Evolutionary conservation across 1,140 invertebrate species (phyloP).

Genomic region (Heliconius eleuchia): DNA sequence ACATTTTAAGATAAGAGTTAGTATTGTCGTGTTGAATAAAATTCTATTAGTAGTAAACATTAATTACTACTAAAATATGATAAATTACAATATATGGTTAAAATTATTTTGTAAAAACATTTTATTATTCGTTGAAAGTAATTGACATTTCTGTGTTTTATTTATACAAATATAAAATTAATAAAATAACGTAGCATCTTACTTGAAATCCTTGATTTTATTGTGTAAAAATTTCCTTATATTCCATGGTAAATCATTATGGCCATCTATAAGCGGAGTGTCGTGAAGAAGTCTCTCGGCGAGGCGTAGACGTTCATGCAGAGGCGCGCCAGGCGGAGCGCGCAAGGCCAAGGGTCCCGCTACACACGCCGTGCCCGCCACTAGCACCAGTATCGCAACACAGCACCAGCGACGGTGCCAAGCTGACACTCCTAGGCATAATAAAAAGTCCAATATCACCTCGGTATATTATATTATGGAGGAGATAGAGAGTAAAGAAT

Average conservation of each 20-base stretch:
- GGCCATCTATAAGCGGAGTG: constrained; percentile 87
- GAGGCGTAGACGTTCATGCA: constrained; percentile 84
- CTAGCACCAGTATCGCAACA: constrained; percentile 84
- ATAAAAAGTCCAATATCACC: not conserved
- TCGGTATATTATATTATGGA: not conserved
- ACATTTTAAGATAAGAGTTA: constrained; percentile 7
- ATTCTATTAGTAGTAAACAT: no score
- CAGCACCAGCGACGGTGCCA: constrained; percentile 84
- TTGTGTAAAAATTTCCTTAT: constrained; percentile 94
- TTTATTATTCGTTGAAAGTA: no score
- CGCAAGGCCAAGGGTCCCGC: constrained; percentile 85
- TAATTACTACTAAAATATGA: no score
- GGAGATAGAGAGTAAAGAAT: not conserved
- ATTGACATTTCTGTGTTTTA: no score
- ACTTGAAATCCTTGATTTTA: constrained; percentile 91
- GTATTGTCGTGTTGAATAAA: not conserved
- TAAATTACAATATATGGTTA: not conserved
- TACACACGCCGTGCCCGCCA: constrained; percentile 85
- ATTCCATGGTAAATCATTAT: constrained; percentile 96
- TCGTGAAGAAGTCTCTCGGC: constrained; percentile 84
- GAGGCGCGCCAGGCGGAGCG: constrained; percentile 84
- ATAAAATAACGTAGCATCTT: constrained; percentile 38
- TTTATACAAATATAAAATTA: not conserved
- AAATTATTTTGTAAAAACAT: not conserved
- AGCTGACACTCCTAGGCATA: constrained; percentile 58